Evolutionary conservation across 2,888 invertebrate species (phyloP).

Genomic region (Ichneumon xanthorius): DNA sequence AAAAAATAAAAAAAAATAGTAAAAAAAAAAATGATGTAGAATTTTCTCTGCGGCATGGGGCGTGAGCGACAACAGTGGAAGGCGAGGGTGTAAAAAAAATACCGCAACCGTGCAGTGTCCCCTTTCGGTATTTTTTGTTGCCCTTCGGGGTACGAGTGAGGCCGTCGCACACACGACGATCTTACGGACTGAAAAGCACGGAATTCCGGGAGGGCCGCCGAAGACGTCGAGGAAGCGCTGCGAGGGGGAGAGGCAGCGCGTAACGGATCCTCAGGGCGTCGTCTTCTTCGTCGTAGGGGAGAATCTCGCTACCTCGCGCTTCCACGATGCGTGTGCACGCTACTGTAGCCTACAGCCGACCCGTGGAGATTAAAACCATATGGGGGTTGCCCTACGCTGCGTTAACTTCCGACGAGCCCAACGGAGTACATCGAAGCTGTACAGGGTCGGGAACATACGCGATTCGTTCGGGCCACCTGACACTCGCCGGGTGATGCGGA

Average conservation of each 20-base stretch:
- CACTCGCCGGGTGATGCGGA: conserved; percentile 34
- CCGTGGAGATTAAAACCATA: conserved; percentile 69
- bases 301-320: conserved; percentile 36
- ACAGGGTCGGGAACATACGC: conserved; percentile 15
- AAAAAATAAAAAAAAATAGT: not conserved
- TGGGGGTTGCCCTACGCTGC: conserved; percentile 61
- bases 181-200: conserved; percentile 40
- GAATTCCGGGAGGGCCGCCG: conserved; percentile 43
- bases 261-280: conserved; percentile 53
- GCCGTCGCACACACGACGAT: conserved; percentile 7
- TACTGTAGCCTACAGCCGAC: conserved; percentile 3
- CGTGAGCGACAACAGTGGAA: not conserved
- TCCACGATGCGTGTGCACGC: conserved; percentile 14
- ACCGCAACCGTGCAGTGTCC: conserved; percentile 39
- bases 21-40: conserved; percentile 5
- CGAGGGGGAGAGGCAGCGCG: conserved; percentile 2
- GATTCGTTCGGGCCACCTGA: conserved; percentile 59
- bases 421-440: conserved; percentile 20
- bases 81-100: conserved; percentile 39
- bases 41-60: not conserved
- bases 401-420: conserved; percentile 37
- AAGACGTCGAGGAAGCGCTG: conserved; percentile 12
- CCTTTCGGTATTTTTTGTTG: conserved; percentile 49
- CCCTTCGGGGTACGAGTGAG: conserved; percentile 23
- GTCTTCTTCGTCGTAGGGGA: conserved; percentile 54